These are phyloP conservation scores for Leptinotarsa tumamoca DNA, from an alignment of 2,888 invertebrate genomes.

Conservation along the genomic window DNA sequence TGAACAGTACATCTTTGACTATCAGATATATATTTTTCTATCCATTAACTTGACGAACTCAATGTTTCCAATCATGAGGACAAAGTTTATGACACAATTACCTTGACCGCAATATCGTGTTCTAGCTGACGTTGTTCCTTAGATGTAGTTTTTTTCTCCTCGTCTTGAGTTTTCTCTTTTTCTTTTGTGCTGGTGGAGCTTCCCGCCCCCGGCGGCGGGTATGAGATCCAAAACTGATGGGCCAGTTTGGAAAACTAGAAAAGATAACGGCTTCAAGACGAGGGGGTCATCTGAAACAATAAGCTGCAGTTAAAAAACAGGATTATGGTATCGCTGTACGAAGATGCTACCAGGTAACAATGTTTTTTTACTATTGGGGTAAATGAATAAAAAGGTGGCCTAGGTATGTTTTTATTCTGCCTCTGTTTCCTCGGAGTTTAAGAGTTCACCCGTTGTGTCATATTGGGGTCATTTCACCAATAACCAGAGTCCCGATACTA, in stretches of 20 bases:
- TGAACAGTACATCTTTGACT: no score
- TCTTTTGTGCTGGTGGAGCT: constrained; percentile 72
- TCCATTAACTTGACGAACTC: no score
- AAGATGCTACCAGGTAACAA: no score
- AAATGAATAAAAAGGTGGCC: no score
- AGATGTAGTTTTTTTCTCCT: constrained; percentile 69
- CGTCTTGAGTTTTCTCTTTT: constrained; percentile 69
- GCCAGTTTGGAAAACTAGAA: constrained; percentile 75
- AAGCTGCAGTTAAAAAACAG: not conserved
- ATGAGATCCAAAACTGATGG: constrained; percentile 89
- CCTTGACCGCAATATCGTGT: constrained; percentile 74
- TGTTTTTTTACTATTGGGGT: no score
- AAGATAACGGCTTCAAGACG: not conserved
- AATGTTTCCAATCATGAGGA: no score
- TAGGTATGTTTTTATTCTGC: no score
- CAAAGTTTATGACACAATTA: constrained; percentile 49
- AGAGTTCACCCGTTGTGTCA: no score
- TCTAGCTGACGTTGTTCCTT: constrained; percentile 74
- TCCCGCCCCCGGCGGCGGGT: constrained; percentile 83
- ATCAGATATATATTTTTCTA: no score
- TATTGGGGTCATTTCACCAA: no score
- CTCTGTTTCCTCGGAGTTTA: no score
- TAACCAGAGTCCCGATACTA: no score
- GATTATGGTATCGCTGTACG: not conserved
- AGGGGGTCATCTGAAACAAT: constrained; percentile 23